Percentiles rank a stretch among this genome's conserved stretches.
Evolutionary conservation across 1,140 invertebrate species (phyloP).

Genomic region (Ptiloglossa arizonensis): DNA sequence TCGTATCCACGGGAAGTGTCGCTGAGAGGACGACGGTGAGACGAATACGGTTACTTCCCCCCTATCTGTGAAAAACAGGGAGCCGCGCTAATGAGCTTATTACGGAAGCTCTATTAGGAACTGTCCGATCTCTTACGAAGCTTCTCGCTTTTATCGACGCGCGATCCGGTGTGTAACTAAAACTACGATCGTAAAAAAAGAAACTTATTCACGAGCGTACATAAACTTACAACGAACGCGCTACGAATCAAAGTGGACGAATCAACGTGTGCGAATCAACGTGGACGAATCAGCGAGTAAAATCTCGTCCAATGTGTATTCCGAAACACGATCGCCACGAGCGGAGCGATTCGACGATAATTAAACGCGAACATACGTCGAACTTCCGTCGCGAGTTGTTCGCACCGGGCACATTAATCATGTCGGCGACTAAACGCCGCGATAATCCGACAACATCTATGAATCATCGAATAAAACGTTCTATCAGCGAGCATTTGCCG

Average conservation of each 20-base stretch:
- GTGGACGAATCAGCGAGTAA: not conserved
- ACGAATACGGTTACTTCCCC: conserved; percentile 50
- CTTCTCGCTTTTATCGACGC: too few relatives aligned
- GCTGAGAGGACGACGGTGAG: conserved; percentile 5
- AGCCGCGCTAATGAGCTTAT: conserved; percentile 63
- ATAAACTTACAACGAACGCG: too few relatives aligned
- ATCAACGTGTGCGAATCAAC: too few relatives aligned
- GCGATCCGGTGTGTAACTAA: too few relatives aligned
- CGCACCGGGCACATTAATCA: not conserved
- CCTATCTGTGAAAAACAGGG: conserved; percentile 15
- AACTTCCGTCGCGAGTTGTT: not conserved
- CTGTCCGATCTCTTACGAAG: conserved; percentile 1
- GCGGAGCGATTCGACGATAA: not conserved
- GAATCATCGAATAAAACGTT: conserved; percentile 19
- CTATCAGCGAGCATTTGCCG: conserved; percentile 7
- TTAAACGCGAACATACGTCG: not conserved
- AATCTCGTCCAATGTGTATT: too few relatives aligned
- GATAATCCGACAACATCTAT: conserved; percentile 1
- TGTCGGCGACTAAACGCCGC: not conserved
- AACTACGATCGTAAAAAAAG: too few relatives aligned
- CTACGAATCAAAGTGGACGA: too few relatives aligned
- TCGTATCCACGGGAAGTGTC: conserved; percentile 5
- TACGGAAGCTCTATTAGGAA: conserved; percentile 25
- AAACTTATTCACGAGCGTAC: too few relatives aligned
- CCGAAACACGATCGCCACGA: not conserved